Conservation (phyloP, 2,113 vertebrate genomes). For the Stictonetta naevosa region DNA sequence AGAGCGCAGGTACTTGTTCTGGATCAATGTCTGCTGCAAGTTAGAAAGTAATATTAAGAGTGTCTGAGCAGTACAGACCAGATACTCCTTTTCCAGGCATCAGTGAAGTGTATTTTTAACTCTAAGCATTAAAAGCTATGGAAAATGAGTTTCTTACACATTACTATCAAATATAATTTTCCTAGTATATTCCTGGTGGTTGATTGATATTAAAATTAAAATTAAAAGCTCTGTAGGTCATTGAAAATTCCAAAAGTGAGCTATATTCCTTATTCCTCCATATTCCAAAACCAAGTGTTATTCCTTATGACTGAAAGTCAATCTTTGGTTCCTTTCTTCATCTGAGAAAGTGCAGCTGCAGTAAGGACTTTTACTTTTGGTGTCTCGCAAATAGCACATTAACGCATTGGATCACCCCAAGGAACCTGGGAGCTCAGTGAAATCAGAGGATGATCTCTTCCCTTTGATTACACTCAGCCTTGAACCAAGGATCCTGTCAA, state of each 20-base stretch:
- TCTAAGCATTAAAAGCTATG: neutral
- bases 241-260: neutral
- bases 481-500: neutral
- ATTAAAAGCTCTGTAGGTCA: neutral
- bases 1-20: neutral
- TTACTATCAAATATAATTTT: neutral
- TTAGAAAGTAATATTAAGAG: neutral
- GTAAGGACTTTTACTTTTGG: neutral
- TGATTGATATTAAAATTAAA: neutral
- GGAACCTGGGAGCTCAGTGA: neutral
- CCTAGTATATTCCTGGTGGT: neutral
- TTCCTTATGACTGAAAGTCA: neutral
- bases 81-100: neutral
- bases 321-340: neutral
- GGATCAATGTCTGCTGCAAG: neutral
- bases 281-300: neutral
- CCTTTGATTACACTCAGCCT: neutral
- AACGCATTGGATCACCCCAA: neutral
- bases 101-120: neutral
- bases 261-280: neutral
- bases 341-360: neutral
- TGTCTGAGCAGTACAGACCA: neutral
- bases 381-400: neutral
- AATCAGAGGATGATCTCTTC: neutral
- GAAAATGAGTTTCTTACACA: neutral